These are phyloP conservation scores for Aquatica leii DNA, from an alignment of 2,888 invertebrate genomes.

Conservation along the genomic window DNA sequence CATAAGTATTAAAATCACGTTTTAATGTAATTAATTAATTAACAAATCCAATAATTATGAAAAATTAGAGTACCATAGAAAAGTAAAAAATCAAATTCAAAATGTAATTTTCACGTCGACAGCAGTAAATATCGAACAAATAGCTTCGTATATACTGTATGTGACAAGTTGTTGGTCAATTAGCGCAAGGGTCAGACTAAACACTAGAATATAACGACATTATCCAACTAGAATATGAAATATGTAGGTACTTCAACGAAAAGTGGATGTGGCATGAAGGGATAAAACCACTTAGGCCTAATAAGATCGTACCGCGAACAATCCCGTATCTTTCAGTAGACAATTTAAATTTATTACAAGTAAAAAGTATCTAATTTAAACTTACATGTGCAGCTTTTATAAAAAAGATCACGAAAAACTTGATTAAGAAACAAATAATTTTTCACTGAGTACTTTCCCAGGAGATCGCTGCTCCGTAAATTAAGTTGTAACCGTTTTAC, in stretches of 20 bases:
- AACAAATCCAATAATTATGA: too few relatives aligned
- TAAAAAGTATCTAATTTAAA: too few relatives aligned
- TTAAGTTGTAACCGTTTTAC: too few relatives aligned
- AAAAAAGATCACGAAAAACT: too few relatives aligned
- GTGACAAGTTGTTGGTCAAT: conserved; percentile 28
- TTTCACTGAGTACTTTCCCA: too few relatives aligned
- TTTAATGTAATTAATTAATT: too few relatives aligned
- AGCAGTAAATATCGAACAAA: conserved; percentile 18
- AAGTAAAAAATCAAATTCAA: too few relatives aligned
- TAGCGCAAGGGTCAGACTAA: conserved; percentile 22
- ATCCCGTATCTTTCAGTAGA: not conserved
- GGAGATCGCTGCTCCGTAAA: too few relatives aligned
- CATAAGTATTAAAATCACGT: too few relatives aligned
- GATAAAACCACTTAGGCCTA: conserved; percentile 22
- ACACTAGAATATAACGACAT: conserved; percentile 22
- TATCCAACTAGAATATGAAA: conserved; percentile 25
- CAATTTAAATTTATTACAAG: not conserved
- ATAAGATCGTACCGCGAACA: conserved; percentile 7
- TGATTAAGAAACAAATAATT: too few relatives aligned
- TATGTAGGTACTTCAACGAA: conserved; percentile 19
- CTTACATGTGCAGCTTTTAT: too few relatives aligned
- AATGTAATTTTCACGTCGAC: conserved; percentile 13
- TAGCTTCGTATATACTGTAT: conserved; percentile 15
- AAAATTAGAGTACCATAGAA: too few relatives aligned
- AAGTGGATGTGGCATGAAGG: conserved; percentile 21